phyloP scores from a whole-genome alignment of 2,113 vertebrate species.

The Tragelaphus scriptus region DNA sequence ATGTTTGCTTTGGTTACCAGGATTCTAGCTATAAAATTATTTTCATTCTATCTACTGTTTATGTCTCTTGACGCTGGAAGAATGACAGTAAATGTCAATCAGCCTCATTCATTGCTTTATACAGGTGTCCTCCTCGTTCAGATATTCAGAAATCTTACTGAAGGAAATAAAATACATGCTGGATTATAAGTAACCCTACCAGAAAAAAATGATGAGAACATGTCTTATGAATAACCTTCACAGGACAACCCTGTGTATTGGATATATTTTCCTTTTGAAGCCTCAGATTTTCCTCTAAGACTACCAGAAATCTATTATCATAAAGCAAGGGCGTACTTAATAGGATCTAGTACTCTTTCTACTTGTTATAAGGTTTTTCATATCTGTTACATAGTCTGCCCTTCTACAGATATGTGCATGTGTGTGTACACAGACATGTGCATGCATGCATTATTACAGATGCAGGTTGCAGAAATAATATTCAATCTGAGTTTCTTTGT shows the following conservation, averaged over 20 bases:
- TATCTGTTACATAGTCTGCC: not conserved
- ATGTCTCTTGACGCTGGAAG: not conserved
- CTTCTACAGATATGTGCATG: not conserved
- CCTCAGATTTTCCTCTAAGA: not conserved
- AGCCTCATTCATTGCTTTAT: constrained; percentile 25
- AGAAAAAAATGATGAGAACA: not conserved
- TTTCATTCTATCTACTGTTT: constrained; percentile 10
- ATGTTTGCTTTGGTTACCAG: not conserved
- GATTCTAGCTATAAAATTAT: not conserved
- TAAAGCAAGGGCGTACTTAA: not conserved
- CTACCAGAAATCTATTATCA: not conserved
- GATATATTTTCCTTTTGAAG: not conserved
- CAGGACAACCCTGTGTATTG: not conserved
- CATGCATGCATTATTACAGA: not conserved
- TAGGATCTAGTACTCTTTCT: not conserved
- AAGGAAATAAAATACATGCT: not conserved
- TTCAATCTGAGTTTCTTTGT: not conserved
- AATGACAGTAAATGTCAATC: constrained; percentile 13
- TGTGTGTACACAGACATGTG: not conserved
- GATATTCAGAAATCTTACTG: not conserved
- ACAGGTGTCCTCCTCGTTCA: not conserved
- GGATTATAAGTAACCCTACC: not conserved
- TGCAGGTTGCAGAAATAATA: not conserved
- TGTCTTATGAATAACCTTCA: not conserved
- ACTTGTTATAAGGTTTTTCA: not conserved